Conservation (phyloP, 2,113 vertebrate genomes). For the Mugil cephalus region DNA sequence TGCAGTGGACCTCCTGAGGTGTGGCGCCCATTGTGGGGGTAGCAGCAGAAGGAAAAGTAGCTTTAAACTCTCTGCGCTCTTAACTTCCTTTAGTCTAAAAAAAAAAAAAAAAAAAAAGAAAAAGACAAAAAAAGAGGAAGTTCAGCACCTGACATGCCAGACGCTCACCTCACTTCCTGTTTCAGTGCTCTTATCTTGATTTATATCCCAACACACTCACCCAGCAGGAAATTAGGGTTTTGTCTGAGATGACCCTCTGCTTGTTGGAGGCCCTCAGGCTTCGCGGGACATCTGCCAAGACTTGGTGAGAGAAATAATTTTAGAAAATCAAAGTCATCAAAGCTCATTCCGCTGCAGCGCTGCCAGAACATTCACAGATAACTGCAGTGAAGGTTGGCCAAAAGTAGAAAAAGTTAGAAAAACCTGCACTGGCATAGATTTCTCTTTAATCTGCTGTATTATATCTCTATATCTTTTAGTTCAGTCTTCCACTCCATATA, state of each 20-base stretch:
- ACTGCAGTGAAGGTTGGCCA: neutral
- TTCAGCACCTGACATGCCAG: constrained; percentile 53
- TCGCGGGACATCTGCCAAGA: constrained; percentile 35
- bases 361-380: neutral
- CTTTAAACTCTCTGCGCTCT: constrained; percentile 27
- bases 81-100: neutral
- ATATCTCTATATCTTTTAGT: neutral
- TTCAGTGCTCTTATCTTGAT: constrained; percentile 57
- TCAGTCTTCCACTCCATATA: neutral
- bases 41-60: constrained; percentile 5
- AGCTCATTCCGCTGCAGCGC: neutral
- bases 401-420: neutral
- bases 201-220: constrained; percentile 48
- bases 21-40: constrained; percentile 1
- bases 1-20: constrained; percentile 34
- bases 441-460: constrained; percentile 3
- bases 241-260: constrained; percentile 40
- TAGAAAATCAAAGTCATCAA: constrained; percentile 10
- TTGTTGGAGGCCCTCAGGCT: constrained; percentile 12
- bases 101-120: constrained; percentile 5
- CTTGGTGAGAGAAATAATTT: constrained; percentile 16
- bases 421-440: too few species aligned
- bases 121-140: constrained; percentile 38
- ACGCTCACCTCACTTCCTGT: constrained; percentile 66
- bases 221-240: constrained; percentile 69